These are phyloP conservation scores for Drosophila meridiana DNA, from an alignment of 2,888 invertebrate genomes.

Conservation along the genomic window DNA sequence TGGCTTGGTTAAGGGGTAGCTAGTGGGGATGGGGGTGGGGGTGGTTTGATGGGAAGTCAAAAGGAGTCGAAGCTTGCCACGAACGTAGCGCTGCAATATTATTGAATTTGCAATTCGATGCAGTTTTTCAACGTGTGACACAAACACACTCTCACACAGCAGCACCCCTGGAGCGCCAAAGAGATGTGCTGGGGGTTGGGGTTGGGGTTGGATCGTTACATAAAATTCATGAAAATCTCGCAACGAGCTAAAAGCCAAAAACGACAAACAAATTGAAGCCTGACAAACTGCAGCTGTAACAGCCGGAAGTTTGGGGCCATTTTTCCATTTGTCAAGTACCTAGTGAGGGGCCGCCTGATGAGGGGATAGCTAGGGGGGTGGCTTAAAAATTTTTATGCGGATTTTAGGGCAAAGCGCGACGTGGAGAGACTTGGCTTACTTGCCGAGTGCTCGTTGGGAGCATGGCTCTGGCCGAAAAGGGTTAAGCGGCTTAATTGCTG, in stretches of 20 bases:
- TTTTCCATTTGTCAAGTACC: slow-evolving; percentile 73
- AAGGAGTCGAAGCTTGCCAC: slow-evolving; percentile 27
- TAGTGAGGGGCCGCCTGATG: slow-evolving; percentile 7
- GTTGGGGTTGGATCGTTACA: slow-evolving; percentile 52
- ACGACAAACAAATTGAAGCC: slow-evolving; percentile 68
- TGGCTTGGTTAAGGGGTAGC: background rate
- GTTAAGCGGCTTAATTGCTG: slow-evolving; percentile 77
- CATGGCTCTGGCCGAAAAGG: slow-evolving; percentile 23
- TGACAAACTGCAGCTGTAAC: slow-evolving; percentile 76
- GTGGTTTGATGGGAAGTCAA: background rate
- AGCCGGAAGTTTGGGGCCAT: slow-evolving; percentile 69
- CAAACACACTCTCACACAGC: background rate
- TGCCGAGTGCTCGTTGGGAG: slow-evolving; percentile 18
- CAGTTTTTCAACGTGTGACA: slow-evolving; percentile 37
- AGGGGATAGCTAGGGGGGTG: background rate
- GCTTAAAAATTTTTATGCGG: slow-evolving; percentile 67
- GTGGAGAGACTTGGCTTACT: slow-evolving; percentile 3
- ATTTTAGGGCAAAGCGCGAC: slow-evolving; percentile 10
- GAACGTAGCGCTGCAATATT: slow-evolving; percentile 48
- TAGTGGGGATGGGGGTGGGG: background rate
- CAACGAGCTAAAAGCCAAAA: slow-evolving; percentile 56
- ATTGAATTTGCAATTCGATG: slow-evolving; percentile 63
- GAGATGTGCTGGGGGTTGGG: background rate
- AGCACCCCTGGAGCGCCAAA: background rate
- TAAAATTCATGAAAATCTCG: slow-evolving; percentile 70